phyloP scores from a whole-genome alignment of 1,140 invertebrate genomes.

The Sinella curviseta region DNA sequence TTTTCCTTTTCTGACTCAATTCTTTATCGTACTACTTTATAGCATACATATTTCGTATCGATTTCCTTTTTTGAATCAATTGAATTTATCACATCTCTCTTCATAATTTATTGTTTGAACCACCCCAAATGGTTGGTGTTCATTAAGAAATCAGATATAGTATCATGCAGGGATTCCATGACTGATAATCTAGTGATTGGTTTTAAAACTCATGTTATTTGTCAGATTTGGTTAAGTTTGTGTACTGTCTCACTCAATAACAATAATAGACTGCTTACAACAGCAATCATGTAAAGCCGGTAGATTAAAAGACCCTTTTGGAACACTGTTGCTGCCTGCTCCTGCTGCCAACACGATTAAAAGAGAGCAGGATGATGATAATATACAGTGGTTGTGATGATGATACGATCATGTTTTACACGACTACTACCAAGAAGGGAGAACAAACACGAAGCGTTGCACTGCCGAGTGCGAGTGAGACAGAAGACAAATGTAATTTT shows the following conservation, averaged over 20 bases:
- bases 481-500: constrained; percentile 24
- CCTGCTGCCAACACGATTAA: background rate
- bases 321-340: background rate
- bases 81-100: too few species aligned
- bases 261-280: background rate
- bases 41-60: background rate
- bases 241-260: background rate
- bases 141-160: background rate
- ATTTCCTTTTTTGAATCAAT: too few species aligned
- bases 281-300: background rate
- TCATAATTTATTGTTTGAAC: background rate
- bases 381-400: background rate
- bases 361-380: background rate
- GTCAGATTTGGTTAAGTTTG: constrained; percentile 1
- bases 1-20: background rate
- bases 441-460: background rate
- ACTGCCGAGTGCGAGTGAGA: background rate
- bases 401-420: constrained; percentile 1
- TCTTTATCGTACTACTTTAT: background rate
- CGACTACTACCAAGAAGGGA: background rate
- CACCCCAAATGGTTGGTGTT: background rate
- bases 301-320: constrained; percentile 17
- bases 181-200: background rate
- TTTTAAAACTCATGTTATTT: background rate
- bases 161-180: background rate